Percentiles rank a stretch among this genome's conserved stretches.
Evolutionary conservation across 2,113 vertebrate genomes (phyloP).

Genomic region (Ophthalmolycus amberensis): DNA sequence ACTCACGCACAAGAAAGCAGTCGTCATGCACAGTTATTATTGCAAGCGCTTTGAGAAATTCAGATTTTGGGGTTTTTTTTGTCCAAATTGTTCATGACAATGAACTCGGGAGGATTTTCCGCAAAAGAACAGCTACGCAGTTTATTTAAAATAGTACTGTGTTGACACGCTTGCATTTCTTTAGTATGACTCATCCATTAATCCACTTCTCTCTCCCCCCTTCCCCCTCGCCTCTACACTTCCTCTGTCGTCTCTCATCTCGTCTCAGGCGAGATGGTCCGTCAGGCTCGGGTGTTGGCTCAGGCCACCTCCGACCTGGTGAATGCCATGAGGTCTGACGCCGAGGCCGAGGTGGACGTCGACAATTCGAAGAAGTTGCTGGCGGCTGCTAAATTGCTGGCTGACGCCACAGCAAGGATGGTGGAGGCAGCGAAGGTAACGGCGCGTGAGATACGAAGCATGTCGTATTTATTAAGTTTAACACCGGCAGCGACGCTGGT

Average conservation of each 20-base stretch:
- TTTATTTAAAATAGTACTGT: background rate
- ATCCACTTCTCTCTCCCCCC: background rate
- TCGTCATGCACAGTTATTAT: background rate
- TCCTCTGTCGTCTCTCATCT: background rate
- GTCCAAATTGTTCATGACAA: background rate
- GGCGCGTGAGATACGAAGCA: background rate
- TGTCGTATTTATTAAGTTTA: background rate
- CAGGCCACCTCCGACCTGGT: constrained; percentile 97
- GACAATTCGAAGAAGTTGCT: constrained; percentile 98
- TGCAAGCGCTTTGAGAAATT: background rate
- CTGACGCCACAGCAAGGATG: constrained; percentile 97
- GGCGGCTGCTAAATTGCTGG: constrained; percentile 94
- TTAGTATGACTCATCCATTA: background rate
- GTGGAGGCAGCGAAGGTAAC: constrained; percentile 98
- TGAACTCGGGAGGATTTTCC: background rate
- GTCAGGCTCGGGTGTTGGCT: constrained; percentile 94
- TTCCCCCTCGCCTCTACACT: background rate
- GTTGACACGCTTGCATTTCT: background rate
- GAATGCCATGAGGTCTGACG: constrained; percentile 97
- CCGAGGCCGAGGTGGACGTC: constrained; percentile 95
- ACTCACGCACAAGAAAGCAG: background rate
- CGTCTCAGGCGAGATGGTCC: constrained; percentile 94
- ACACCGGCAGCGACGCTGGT: background rate
- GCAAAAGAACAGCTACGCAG: background rate
- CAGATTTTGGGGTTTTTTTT: background rate